These are phyloP conservation scores for Cryptoprocta ferox DNA, from an alignment of 2,797 vertebrate genomes.

Conservation along the genomic window DNA sequence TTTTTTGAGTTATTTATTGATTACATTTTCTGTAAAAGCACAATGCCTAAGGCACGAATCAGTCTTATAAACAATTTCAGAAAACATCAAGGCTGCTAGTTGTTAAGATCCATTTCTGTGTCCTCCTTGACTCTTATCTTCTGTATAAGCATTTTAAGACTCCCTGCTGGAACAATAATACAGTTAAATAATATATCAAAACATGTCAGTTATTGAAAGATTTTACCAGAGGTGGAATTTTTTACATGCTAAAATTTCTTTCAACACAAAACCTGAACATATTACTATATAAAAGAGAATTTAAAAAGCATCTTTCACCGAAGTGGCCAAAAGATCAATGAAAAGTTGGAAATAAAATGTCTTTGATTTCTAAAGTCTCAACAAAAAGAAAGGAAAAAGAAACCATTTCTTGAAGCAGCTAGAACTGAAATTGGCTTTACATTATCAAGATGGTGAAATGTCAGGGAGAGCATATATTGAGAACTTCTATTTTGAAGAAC, in stretches of 20 bases:
- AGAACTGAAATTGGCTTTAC: background rate
- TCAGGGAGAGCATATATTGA: background rate
- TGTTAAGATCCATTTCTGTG: background rate
- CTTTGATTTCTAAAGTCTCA: background rate
- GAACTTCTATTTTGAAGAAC: background rate
- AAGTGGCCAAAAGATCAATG: background rate
- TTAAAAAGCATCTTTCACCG: background rate
- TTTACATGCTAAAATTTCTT: background rate
- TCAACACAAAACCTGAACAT: background rate
- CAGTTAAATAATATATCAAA: background rate
- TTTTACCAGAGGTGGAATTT: background rate
- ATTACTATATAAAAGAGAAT: background rate
- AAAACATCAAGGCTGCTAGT: background rate
- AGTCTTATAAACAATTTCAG: background rate
- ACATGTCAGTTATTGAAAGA: background rate
- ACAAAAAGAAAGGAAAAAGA: background rate
- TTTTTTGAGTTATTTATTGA: background rate
- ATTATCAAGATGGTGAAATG: background rate
- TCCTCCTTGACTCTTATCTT: background rate
- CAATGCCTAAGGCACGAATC: background rate
- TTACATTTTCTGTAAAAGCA: background rate
- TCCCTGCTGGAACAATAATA: background rate
- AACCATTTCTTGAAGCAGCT: background rate
- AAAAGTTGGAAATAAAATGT: background rate
- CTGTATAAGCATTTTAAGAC: background rate